Evolutionary conservation across 2,888 invertebrate genomes (phyloP), one percentile per base, ranked within the genome.

Genomic region (Hydroisotoma schaefferi): DNA sequence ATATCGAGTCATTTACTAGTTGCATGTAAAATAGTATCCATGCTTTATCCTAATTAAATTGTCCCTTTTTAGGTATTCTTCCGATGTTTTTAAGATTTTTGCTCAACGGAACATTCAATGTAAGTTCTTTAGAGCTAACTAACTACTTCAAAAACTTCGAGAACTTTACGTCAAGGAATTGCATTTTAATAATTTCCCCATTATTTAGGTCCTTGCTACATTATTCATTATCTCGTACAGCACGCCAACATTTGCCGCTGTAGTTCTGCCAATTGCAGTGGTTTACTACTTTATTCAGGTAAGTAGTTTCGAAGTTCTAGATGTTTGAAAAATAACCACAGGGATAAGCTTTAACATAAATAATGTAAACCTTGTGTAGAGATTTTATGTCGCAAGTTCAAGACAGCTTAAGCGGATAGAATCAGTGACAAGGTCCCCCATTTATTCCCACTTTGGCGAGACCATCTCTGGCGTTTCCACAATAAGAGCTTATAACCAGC

Each of bases 171-270:
- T 15, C 10, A 23, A n/a, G 29, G 29, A 51, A 29, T 18, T 18
- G 18, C 8, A 29, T 10, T 15, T 23, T 40, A n/a, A 15, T 40
- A 40, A 40, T 44, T 44, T 12, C 18, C n/a, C 10, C 12, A 23
- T 27, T 47, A 28, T 51, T 29, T 33, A 66, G 67, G 67, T 68
- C 27, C 12, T 70, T 1, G 55, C 65, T 18, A 64, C 67, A 2
- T 27, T 70, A 3, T 90, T 90, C 57, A 90, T 94, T 65, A 92
- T 94, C 78, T 87, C 88, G 79, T 83, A 83, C 74, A 88, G 92
- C 69, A 93, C 93, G 52, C 90, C 90, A 2, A 81, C 86, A 74
- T 92, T 94, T 78, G 74, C 89, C 74, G 81, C 83, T 49, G 85
- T 92, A 59, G 85, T 94, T 65, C 60, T 91, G 69, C 91, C 94